phyloP scores from a whole-genome alignment of 2,113 vertebrate species.

The Chamaea fasciata region DNA sequence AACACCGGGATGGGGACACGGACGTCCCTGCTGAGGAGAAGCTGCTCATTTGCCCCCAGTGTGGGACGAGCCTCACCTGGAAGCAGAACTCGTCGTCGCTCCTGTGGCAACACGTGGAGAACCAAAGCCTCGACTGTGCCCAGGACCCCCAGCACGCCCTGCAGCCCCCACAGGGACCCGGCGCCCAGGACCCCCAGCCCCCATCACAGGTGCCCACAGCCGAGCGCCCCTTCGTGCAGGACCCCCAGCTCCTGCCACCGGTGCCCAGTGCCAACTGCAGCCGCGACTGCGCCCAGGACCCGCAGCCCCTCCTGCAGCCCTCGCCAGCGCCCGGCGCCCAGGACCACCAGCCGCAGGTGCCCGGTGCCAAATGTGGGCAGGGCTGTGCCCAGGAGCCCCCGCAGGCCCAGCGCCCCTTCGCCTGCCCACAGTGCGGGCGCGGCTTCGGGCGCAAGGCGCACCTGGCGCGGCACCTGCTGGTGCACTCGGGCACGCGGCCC shows the following conservation, averaged over 20 bases:
- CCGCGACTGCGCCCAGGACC: neutral
- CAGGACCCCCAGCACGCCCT: neutral
- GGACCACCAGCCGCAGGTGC: neutral
- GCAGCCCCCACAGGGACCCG: neutral
- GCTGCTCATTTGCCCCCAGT: neutral
- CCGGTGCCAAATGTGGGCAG: neutral
- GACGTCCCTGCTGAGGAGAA: neutral
- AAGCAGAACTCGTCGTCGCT: neutral
- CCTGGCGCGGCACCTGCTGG: constrained; percentile 68
- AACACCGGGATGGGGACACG: neutral
- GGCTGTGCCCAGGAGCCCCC: neutral
- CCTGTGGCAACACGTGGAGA: neutral
- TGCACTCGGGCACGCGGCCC: constrained; percentile 70
- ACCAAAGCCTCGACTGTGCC: neutral
- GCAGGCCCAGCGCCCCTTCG: constrained; percentile 24
- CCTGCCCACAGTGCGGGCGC: constrained; percentile 62
- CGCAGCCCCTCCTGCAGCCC: neutral
- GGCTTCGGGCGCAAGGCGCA: constrained; percentile 72
- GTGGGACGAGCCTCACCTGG: neutral
- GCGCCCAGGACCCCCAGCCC: neutral
- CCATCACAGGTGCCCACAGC: neutral
- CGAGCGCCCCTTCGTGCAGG: neutral
- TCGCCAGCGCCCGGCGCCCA: neutral
- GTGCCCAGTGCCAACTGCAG: no score
- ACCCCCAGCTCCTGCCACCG: neutral